Percentiles rank a stretch among this genome's conserved stretches.
Conservation (phyloP, 2,113 vertebrate species). For the Okapia johnstoni region DNA sequence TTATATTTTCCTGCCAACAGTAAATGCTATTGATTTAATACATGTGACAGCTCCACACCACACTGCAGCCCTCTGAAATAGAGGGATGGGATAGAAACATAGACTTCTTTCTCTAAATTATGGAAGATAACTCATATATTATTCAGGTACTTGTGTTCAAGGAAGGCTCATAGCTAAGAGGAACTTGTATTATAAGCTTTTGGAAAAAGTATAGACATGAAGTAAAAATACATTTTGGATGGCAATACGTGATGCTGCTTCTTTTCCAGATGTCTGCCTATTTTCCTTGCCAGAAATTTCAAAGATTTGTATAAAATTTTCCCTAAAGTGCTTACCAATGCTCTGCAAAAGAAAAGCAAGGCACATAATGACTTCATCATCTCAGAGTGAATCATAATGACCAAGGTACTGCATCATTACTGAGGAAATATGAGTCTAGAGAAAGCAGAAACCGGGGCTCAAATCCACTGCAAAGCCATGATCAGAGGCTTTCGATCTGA, state of each 20-base stretch:
- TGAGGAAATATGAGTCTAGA: conserved; percentile 14
- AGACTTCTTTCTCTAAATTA: background rate
- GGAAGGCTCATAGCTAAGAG: background rate
- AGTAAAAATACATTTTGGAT: conserved; percentile 20
- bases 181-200: conserved; percentile 26
- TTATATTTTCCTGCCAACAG: conserved; percentile 48
- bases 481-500: background rate
- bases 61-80: background rate
- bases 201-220: background rate
- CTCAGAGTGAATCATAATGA: background rate
- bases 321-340: conserved; percentile 30
- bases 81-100: background rate
- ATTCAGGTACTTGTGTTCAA: background rate
- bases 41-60: background rate
- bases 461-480: background rate
- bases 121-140: background rate
- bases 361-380: conserved; percentile 51
- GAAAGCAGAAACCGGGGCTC: background rate
- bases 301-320: conserved; percentile 50
- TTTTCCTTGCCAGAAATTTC: conserved; percentile 51
- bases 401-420: background rate
- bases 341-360: conserved; percentile 29
- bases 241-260: background rate
- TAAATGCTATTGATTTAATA: conserved; percentile 57
- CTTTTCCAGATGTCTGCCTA: conserved; percentile 52